Percentiles rank a stretch among this genome's conserved stretches.
Conservation (phyloP, 2,797 vertebrate genomes). For the Taenioides sp. region DNA sequence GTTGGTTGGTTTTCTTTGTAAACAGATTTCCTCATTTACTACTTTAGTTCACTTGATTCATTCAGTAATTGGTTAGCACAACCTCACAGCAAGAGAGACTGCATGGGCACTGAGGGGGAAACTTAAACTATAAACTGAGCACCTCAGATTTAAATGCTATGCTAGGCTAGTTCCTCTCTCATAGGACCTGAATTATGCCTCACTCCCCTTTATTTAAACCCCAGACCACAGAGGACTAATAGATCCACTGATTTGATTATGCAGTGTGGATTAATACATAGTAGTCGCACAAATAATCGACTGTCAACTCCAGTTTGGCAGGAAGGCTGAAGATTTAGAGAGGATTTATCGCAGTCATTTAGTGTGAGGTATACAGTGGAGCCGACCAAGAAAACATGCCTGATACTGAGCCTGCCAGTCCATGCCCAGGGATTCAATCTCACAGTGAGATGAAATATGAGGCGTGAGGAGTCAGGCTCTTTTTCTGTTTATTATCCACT, state of each 20-base stretch:
- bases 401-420: constrained; percentile 71
- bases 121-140: too few relatives aligned
- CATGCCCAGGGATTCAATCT: constrained; percentile 56
- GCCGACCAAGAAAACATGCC: constrained; percentile 48
- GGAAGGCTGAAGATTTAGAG: constrained; percentile 53
- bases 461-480: constrained; percentile 55
- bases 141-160: not conserved
- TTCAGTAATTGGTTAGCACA: too few relatives aligned
- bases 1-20: too few relatives aligned
- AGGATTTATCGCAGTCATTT: constrained; percentile 71
- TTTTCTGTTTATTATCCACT: constrained; percentile 59
- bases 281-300: constrained; percentile 59
- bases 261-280: constrained; percentile 51
- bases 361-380: constrained; percentile 53
- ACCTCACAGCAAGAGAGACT: not conserved
- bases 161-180: not conserved
- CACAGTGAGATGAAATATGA: constrained; percentile 65
- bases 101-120: not conserved
- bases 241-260: constrained; percentile 37
- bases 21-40: too few relatives aligned
- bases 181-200: not conserved
- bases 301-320: constrained; percentile 56
- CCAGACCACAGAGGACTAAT: constrained; percentile 18
- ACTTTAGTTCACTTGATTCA: too few relatives aligned
- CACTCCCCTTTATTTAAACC: constrained; percentile 16